phyloP scores from a whole-genome alignment of 2,113 vertebrate genomes.

The Verasper variegatus region DNA sequence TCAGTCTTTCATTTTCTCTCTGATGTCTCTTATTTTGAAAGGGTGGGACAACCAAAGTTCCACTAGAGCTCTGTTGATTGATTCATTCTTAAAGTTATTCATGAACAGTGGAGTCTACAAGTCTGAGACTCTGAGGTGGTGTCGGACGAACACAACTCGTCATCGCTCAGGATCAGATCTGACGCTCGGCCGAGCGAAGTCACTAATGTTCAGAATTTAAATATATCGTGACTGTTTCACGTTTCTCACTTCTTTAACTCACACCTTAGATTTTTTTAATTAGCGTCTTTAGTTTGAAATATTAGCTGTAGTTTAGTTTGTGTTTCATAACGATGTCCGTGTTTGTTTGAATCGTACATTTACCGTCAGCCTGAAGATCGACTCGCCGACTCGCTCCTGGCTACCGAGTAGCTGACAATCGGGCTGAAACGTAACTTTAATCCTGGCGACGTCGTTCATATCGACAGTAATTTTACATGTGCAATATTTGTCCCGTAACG shows the following conservation, averaged over 20 bases:
- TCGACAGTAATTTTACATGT: slow-evolving; percentile 20
- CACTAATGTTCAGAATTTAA: background rate
- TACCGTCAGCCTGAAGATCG: background rate
- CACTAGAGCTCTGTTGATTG: background rate
- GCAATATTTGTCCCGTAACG: slow-evolving; percentile 37
- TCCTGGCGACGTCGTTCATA: background rate
- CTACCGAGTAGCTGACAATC: slow-evolving; percentile 39
- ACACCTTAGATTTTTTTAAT: background rate
- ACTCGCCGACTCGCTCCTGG: slow-evolving; percentile 20
- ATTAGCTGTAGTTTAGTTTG: slow-evolving; percentile 19
- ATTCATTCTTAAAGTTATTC: background rate
- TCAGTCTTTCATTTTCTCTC: background rate
- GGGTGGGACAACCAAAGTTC: background rate
- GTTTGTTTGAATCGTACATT: slow-evolving; percentile 32
- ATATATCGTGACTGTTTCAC: background rate
- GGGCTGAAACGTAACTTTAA: slow-evolving; percentile 5
- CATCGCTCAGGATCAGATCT: too few species aligned
- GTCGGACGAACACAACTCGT: too few species aligned
- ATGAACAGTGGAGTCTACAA: background rate
- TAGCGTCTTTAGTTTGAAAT: slow-evolving; percentile 8
- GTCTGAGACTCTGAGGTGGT: background rate
- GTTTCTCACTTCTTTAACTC: background rate
- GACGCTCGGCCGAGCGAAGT: too few species aligned
- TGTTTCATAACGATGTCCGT: background rate
- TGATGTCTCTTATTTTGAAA: slow-evolving; percentile 37